Percentiles rank a stretch among this genome's conserved stretches.
Evolutionary conservation across 1,140 invertebrate genomes (phyloP).

Genomic region (Ganaspis sp.): DNA sequence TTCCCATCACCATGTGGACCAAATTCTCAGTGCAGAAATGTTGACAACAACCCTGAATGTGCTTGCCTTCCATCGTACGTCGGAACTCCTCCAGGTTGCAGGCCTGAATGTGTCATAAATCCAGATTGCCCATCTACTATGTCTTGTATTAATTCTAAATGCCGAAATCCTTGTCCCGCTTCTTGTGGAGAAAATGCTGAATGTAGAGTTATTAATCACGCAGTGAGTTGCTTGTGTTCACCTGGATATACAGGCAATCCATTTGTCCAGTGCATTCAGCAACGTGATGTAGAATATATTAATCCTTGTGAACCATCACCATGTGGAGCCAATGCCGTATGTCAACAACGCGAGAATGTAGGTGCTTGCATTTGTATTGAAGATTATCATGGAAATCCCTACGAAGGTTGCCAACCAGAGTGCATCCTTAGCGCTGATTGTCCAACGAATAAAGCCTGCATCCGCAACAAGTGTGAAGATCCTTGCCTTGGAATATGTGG

Average conservation of each 20-base stretch:
- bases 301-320: constrained; percentile 78
- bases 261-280: constrained; percentile 78
- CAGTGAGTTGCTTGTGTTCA: constrained; percentile 85
- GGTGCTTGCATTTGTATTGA: constrained; percentile 77
- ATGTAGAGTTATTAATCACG: constrained; percentile 85
- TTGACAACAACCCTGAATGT: constrained; percentile 82
- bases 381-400: constrained; percentile 78
- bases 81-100: constrained; percentile 84
- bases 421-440: constrained; percentile 80
- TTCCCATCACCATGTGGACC: constrained; percentile 87
- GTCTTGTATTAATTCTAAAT: constrained; percentile 86
- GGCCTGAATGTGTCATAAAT: constrained; percentile 87
- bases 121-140: constrained; percentile 85
- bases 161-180: constrained; percentile 85
- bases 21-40: constrained; percentile 82
- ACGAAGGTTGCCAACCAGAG: constrained; percentile 78
- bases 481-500: constrained; percentile 80
- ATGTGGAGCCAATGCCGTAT: constrained; percentile 79
- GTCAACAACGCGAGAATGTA: constrained; percentile 75
- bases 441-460: constrained; percentile 78
- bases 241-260: constrained; percentile 87
- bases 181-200: constrained; percentile 87
- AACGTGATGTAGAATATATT: constrained; percentile 52
- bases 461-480: constrained; percentile 79
- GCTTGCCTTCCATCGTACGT: constrained; percentile 83